Evolutionary conservation across 2,797 vertebrate species (phyloP), one percentile per base, ranked within the genome.

Genomic region (Silurus aristotelis): DNA sequence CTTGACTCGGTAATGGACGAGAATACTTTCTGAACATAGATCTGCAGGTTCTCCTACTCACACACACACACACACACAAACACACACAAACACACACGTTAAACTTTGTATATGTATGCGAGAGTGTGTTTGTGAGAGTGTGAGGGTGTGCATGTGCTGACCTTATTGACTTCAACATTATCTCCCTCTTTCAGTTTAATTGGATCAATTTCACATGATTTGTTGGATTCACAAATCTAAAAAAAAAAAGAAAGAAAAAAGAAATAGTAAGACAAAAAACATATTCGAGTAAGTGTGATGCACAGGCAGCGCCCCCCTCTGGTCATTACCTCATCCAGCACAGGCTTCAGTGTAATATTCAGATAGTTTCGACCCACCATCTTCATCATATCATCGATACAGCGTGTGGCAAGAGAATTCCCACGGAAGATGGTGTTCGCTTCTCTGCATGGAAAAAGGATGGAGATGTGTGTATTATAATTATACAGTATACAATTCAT

Each of bases 361-460:
- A 99, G 93, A 94, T 99, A 99, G 95, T 96, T 97, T 89, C 97
- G 96, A 84, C 98, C 98, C 90, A 99, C 97, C 89, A 99, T 97
- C 94, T 99, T 99, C 97, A 99, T 99, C 95, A 98, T 98, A 92
- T 99, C 98, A 89, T 99, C 97, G 76, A 99, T 96, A 93, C 98
- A 98, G 15, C 98, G 97, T 0, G 98, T 98, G 78, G 97, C 97
- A 93, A 99, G 92, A 14, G 97, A 97, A 89, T 99, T 99, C 83
- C 98, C 98, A 90, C 98, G 96, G 88, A 99, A 99, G 91, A 99
- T 95, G 92, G 98, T 99, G 92, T 99, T 99, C 89, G 97, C 98
- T 94, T 99, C 98, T 94, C 98, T 99, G 93, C 38, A 82, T 12
- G 46, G 6, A 25, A 46, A 56, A 75, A 14, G 9, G 2, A 3